Percentiles rank a stretch among this genome's conserved stretches.
Conservation (phyloP, 2,797 vertebrate genomes). For the Rhinatrema bivittatum region DNA sequence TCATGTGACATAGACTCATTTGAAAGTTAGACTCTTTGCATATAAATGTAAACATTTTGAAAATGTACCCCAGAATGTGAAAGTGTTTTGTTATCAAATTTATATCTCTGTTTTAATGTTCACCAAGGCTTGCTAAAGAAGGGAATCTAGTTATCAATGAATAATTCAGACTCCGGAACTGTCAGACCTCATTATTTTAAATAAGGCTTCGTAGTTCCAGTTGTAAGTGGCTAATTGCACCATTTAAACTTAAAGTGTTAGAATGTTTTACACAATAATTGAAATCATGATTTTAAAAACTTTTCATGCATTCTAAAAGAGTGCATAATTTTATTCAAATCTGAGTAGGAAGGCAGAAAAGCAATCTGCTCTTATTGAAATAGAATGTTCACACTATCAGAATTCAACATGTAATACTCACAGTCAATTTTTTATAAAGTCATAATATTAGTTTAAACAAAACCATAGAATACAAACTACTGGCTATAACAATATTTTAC, state of each 20-base stretch:
- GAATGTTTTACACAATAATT: constrained; percentile 57
- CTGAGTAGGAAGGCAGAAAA: too few species aligned
- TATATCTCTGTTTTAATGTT: constrained; percentile 65
- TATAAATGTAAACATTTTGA: too few species aligned
- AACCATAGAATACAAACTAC: too few species aligned
- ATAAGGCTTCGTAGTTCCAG: constrained; percentile 54
- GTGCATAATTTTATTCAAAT: constrained; percentile 56
- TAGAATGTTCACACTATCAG: too few species aligned
- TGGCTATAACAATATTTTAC: too few species aligned
- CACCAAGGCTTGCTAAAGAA: constrained; percentile 52
- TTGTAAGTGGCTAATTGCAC: constrained; percentile 64
- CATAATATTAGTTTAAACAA: too few species aligned
- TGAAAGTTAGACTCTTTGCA: too few species aligned
- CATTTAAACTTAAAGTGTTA: constrained; percentile 58
- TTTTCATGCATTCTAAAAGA: constrained; percentile 53
- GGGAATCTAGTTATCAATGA: constrained; percentile 63
- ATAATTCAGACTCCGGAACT: constrained; percentile 64
- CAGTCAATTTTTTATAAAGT: too few species aligned
- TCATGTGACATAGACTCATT: too few species aligned
- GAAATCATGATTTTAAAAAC: constrained; percentile 50
- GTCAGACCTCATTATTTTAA: constrained; percentile 71
- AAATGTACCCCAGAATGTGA: constrained; percentile 54
- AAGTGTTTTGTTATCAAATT: constrained; percentile 56
- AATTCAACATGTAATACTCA: too few species aligned
- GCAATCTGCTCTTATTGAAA: constrained; percentile 47